Base-by-base conservation (phyloP, 1,140 invertebrate genomes). In the Nautilus pompilius region DNA sequence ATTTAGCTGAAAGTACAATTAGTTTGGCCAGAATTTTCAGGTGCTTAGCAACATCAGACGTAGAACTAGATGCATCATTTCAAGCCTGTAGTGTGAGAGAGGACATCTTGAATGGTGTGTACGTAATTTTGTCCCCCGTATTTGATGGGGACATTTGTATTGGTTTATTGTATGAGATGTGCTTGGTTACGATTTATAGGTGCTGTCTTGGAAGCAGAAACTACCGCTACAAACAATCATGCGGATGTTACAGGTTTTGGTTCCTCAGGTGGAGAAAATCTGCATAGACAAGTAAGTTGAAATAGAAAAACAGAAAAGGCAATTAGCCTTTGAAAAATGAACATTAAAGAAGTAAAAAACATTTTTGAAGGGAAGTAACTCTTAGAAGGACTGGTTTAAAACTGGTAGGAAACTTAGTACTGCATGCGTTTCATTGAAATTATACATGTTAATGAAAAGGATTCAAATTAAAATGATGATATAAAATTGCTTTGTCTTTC, bases 241-340 rank as follows among this genome's bases (percentile, higher is more conserved):
- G 96, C 86, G 97, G 71, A 87, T 99, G 72, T 84, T 99, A 46
- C 97, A 99, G 86, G 97, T 99, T 15, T 84, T 99, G 1, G 97
- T 99, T 51, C 97, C 98, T 53, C 97, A 99, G 86, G 97, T 99
- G 10, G 97, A 99, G 84, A 99, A 99, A 86, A 99, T 99, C 72
- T 99, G 97, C 83, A 99, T 99, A 76, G 97, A 99, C 82, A 99
- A 99, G 94, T 98, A 82, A 87, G 88, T 85, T n/a, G 22, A 28
- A 15, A 29, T 36, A 28, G n/a, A 58, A 6, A 58, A 30, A 8
- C 29, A n/a, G n/a, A n/a, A n/a, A n/a, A n/a, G n/a, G n/a, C n/a
- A n/a, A n/a, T n/a, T n/a, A n/a, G n/a, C n/a, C n/a, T n/a, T n/a
- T n/a, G n/a, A n/a, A n/a, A n/a, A n/a, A n/a, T n/a, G n/a, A n/a